Evolutionary conservation across 2,888 invertebrate genomes (phyloP).

Genomic region (Heliothis peltigera): DNA sequence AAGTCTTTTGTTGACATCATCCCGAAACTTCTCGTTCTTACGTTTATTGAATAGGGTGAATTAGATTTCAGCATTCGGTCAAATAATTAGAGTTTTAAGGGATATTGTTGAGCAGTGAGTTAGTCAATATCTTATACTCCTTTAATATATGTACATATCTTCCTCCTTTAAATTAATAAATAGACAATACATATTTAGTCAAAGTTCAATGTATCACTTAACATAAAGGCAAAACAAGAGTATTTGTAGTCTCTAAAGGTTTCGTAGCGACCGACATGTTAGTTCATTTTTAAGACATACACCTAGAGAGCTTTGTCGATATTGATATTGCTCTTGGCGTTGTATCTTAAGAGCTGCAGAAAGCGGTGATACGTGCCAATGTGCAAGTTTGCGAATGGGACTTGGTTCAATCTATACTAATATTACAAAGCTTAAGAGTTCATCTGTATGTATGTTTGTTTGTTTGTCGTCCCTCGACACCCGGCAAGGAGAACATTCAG

Average conservation of each 20-base stretch:
- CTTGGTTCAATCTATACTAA: background rate
- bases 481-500: too few relatives aligned
- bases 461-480: too few relatives aligned
- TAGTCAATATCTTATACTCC: too few relatives aligned
- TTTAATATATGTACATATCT: too few relatives aligned
- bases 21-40: slow-evolving; percentile 20
- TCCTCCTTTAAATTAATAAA: too few relatives aligned
- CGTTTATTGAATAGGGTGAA: slow-evolving; percentile 23
- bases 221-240: too few relatives aligned
- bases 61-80: background rate
- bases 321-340: background rate
- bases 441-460: too few relatives aligned
- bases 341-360: background rate
- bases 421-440: background rate
- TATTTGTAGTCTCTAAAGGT: too few relatives aligned
- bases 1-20: slow-evolving; percentile 52
- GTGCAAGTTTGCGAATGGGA: background rate
- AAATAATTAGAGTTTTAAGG: background rate
- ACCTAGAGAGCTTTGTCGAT: background rate
- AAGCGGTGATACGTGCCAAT: background rate
- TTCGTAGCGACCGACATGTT: background rate
- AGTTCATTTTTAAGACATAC: background rate
- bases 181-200: too few relatives aligned
- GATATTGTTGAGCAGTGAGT: background rate
- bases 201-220: too few relatives aligned